phyloP scores from a whole-genome alignment of 2,888 invertebrate species.

The Stenichneumon culpator region DNA sequence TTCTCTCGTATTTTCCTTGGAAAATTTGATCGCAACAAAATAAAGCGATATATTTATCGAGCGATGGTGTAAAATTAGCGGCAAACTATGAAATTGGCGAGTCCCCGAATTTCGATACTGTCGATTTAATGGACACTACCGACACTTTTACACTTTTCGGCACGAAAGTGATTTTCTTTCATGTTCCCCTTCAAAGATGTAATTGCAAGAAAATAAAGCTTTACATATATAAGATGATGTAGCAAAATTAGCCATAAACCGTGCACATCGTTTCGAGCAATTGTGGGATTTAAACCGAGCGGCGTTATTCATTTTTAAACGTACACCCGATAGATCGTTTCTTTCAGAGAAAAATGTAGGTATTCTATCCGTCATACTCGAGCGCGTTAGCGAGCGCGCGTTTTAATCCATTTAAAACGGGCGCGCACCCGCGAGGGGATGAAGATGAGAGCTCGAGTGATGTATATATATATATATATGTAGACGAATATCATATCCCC shows the following conservation, averaged over 20 bases:
- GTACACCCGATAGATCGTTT: slow-evolving; percentile 15
- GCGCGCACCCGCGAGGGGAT: slow-evolving; percentile 55
- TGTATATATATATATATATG: slow-evolving; percentile 43
- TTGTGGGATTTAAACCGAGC: too few species aligned
- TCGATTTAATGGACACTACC: too few species aligned
- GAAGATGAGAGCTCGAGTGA: slow-evolving; percentile 62
- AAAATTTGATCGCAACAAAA: too few species aligned
- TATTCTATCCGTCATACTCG: slow-evolving; percentile 29
- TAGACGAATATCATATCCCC: neutral
- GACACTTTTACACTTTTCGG: too few species aligned
- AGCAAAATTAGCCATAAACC: neutral
- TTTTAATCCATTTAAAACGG: slow-evolving; percentile 68
- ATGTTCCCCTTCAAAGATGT: neutral
- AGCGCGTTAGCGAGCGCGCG: slow-evolving; percentile 43
- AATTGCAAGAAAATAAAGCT: neutral
- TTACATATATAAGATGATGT: neutral
- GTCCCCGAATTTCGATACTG: neutral
- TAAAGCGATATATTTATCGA: neutral
- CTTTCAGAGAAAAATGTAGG: slow-evolving; percentile 12
- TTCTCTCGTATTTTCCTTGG: too few species aligned
- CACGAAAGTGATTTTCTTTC: too few species aligned
- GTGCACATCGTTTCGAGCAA: neutral
- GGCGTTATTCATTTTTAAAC: neutral
- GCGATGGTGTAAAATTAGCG: neutral
- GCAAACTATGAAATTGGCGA: too few species aligned